Base-by-base conservation (phyloP, 2,113 vertebrate species). In the Excalfactoria chinensis region DNA sequence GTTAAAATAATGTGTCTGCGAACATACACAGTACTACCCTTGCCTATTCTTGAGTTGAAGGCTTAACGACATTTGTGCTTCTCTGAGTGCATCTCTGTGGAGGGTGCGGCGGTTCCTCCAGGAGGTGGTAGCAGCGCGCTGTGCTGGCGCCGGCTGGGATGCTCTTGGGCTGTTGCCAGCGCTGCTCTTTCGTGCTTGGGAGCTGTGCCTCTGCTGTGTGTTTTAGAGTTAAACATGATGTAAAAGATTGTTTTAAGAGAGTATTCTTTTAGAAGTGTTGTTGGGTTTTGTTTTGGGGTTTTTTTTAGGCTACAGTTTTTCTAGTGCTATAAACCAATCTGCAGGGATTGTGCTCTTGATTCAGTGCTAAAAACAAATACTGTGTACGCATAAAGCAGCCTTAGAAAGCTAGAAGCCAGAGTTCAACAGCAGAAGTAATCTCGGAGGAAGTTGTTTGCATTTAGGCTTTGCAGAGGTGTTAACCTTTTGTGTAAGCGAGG, bases 51-150 rank as follows among this genome's bases (percentile, higher is more conserved):
- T 3, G 11, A 10, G 2, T 0, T 2, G 41, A 11, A 44, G 44
- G 6, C 23, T 60, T 46, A 37, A 26, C 0, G 0, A 1, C 20
- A 1, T 4, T 8, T 68, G 48, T 11, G 25, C 23, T 30, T 26
- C 5, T 13, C 6, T 5, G 3, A 22, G 32, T 1, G 5, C 2
- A 12, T 9, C 5, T 25, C 30, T 4, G 17, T 9, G 20, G 56
- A 32, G 7, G 56, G 56, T 58, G 81, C n/a, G 0, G 10, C 46
- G 0, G 2, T 28, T 63, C 56, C 5, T 46, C 94, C 98, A 97
- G 94, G n/a, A 98, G 98, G 92, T 98, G 98, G 97, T 92, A 97
- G 97, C 97, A 97, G 97, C 88, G 95, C 94, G 93, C 98, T 93
- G 96, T 56, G 86, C 60, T 87, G 94, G 11, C 6, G n/a, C 34